These are phyloP conservation scores for Tangara arthus DNA, from an alignment of 2,797 vertebrate species.

Conservation along the genomic window DNA sequence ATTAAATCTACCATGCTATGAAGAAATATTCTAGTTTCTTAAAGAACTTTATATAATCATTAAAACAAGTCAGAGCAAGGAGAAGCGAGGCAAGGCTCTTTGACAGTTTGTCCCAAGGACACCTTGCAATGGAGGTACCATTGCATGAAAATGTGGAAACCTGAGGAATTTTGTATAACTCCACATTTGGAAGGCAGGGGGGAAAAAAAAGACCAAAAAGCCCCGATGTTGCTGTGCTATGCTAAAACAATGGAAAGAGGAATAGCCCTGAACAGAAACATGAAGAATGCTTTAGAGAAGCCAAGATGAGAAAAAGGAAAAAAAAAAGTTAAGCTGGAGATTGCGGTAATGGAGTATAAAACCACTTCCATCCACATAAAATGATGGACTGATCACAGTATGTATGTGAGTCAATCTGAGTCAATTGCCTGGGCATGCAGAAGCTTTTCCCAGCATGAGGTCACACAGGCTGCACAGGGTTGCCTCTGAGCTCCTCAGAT, in stretches of 20 bases:
- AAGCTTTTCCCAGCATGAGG: background rate
- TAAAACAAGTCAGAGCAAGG: background rate
- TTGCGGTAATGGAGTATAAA: background rate
- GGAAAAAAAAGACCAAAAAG: too few relatives aligned
- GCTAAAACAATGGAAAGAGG: background rate
- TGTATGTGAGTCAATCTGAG: background rate
- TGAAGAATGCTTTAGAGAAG: background rate
- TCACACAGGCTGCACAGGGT: background rate
- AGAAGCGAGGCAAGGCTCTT: background rate
- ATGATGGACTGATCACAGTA: accelerated
- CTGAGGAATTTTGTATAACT: background rate
- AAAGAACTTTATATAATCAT: background rate
- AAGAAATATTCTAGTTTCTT: background rate
- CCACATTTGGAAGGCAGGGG: background rate
- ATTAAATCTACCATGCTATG: background rate
- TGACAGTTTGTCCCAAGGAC: background rate
- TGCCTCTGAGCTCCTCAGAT: background rate
- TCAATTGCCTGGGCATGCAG: background rate
- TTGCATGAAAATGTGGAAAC: background rate
- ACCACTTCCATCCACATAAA: background rate
- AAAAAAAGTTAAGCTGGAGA: background rate
- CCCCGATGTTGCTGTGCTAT: background rate
- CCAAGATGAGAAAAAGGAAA: background rate
- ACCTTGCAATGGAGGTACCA: background rate
- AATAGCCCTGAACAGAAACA: background rate